phyloP scores from a whole-genome alignment of 2,888 invertebrate species.

The Papilio protenor region DNA sequence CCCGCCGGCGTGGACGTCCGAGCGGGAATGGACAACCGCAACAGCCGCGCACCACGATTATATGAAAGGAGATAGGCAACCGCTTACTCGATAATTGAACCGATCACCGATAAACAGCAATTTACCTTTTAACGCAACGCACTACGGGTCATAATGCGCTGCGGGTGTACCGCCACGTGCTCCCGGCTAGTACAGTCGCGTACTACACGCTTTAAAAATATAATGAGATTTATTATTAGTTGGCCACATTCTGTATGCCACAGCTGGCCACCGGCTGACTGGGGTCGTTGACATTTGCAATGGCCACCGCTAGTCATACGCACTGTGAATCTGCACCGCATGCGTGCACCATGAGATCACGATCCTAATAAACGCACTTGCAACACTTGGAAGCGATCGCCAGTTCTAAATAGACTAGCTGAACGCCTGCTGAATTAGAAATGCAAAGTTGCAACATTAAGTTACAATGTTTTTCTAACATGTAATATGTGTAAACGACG shows the following conservation, averaged over 20 bases:
- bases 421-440: slow-evolving; percentile 23
- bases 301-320: slow-evolving; percentile 7
- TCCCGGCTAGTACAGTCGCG: slow-evolving; percentile 32
- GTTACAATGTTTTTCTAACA: not conserved
- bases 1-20: slow-evolving; percentile 52
- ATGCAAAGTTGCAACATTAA: slow-evolving; percentile 26
- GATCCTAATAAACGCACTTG: slow-evolving; percentile 12
- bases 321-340: slow-evolving; percentile 32
- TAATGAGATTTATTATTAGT: slow-evolving; percentile 36
- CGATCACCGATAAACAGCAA: slow-evolving; percentile 47
- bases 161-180: slow-evolving; percentile 46
- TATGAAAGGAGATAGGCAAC: slow-evolving; percentile 48
- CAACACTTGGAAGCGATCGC: slow-evolving; percentile 23
- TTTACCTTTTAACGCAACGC: slow-evolving; percentile 33
- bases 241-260: slow-evolving; percentile 27
- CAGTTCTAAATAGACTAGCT: slow-evolving; percentile 6
- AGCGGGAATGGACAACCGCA: slow-evolving; percentile 49
- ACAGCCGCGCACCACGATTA: slow-evolving; percentile 11
- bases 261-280: slow-evolving; percentile 34
- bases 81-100: slow-evolving; percentile 48
- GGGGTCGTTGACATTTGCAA: slow-evolving; percentile 34
- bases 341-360: slow-evolving; percentile 36
- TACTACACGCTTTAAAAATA: slow-evolving; percentile 38
- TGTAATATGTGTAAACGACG: not conserved
- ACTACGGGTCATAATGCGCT: slow-evolving; percentile 39